Evolutionary conservation across 2,113 vertebrate species (phyloP).

Genomic region (Pygoscelis antarcticus): DNA sequence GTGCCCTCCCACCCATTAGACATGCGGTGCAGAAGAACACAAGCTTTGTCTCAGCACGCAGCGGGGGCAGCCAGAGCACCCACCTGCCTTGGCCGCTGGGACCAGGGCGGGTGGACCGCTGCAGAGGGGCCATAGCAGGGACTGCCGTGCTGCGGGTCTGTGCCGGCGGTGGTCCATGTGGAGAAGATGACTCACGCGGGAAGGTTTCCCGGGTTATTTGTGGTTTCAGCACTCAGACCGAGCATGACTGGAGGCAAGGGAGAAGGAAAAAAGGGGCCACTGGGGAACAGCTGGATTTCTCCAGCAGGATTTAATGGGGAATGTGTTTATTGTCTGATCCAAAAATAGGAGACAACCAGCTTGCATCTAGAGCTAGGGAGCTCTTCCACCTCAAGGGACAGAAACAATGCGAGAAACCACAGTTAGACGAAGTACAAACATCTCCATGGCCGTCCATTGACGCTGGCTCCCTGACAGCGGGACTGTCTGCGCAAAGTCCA

Average conservation of each 20-base stretch:
- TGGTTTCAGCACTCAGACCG: not conserved
- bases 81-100: not conserved
- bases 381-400: not conserved
- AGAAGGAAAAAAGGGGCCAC: not conserved
- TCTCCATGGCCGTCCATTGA: not conserved
- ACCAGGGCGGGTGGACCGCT: not conserved
- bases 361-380: not conserved
- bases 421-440: fast-evolving
- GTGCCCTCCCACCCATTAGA: not conserved
- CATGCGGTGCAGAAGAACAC: not conserved
- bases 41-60: fast-evolving
- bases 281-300: not conserved
- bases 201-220: not conserved
- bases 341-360: no score
- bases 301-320: not conserved
- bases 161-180: fast-evolving
- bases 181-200: not conserved
- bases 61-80: not conserved
- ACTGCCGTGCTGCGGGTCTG: not conserved
- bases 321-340: not conserved
- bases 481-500: no score
- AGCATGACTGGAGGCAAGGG: not conserved
- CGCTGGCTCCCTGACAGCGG: fast-evolving
- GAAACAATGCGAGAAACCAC: not conserved
- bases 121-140: not conserved